Evolutionary conservation across 2,888 invertebrate genomes (phyloP).

Genomic region (Lithophane semibrunnea): DNA sequence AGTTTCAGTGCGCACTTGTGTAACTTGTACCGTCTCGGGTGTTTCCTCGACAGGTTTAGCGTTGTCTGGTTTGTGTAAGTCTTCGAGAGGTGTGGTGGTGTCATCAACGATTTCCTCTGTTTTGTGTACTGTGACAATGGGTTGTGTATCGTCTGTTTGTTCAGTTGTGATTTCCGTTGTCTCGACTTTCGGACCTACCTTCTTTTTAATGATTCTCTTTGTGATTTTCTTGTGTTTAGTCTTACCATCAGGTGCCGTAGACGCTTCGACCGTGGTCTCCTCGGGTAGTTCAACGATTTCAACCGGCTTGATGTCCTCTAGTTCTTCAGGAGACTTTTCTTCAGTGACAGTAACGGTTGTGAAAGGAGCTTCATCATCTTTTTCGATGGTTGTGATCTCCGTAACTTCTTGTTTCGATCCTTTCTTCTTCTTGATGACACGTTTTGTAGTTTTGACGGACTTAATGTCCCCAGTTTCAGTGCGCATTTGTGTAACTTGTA

Average conservation of each 20-base stretch:
- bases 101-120: neutral
- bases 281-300: neutral
- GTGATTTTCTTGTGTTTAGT: neutral
- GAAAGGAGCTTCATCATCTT: neutral
- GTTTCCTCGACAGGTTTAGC: neutral
- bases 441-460: neutral
- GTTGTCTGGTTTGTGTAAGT: neutral
- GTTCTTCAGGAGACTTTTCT: neutral
- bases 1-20: neutral
- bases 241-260: neutral
- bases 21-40: neutral
- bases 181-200: neutral
- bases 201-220: neutral
- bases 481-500: neutral
- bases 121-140: neutral
- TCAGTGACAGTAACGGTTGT: neutral
- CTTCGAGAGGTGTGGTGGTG: neutral
- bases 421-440: neutral
- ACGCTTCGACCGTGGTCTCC: neutral
- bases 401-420: neutral
- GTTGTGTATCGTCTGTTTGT: neutral
- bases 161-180: neutral
- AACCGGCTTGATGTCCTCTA: too few species aligned
- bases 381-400: neutral
- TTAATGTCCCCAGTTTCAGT: rapidly evolving